Evolutionary conservation across 2,888 invertebrate species (phyloP), one percentile per base, ranked within the genome.

Genomic region (Matsumyia berberina): DNA sequence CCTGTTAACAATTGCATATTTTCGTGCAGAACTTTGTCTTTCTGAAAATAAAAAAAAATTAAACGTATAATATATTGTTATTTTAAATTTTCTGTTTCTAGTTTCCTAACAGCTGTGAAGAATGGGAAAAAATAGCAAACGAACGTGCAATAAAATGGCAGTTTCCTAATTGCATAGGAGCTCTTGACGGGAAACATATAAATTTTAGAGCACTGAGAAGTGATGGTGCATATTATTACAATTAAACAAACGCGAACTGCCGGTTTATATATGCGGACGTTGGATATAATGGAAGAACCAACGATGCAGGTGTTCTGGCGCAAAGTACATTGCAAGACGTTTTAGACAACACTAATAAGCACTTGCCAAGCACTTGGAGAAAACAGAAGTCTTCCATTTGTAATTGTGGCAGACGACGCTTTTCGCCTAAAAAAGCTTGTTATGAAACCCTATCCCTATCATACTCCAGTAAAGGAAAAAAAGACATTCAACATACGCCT

Each of bases 231-330:
- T 46, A 19, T 15, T 46, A 46, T 19, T 4, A 17, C 11, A 46
- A 46, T 11, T 46, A n/a, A n/a, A 46, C 2, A 46, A 46, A 46
- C 11, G 46, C 46, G 4, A 46, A 19, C 19, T 46, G 46, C 46
- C n/a, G 39, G 12, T 39, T 39, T n/a, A 39, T 39, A 5, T 39
- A 3, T 39, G 5, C 12, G 12, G 12, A 12, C 12, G 39, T 39
- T 3, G 39, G 39, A 12, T 39, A 12, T 12, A 39, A 39, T 12
- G 12, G 39, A 5, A n/a, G 12, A 1, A 39, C 39, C 4, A 12
- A 39, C 5, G 12, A 39, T 12, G 39, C 39, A 0, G 39, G 12
- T 12, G 39, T 1, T 37, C 35, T 37, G 11, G 35, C 2, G 35
- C 35, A 9, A 11, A 37, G 35, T 37, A 2, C 35, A 1, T 11